Conservation (phyloP, 2,113 vertebrate genomes). For the Percina caprodes region DNA sequence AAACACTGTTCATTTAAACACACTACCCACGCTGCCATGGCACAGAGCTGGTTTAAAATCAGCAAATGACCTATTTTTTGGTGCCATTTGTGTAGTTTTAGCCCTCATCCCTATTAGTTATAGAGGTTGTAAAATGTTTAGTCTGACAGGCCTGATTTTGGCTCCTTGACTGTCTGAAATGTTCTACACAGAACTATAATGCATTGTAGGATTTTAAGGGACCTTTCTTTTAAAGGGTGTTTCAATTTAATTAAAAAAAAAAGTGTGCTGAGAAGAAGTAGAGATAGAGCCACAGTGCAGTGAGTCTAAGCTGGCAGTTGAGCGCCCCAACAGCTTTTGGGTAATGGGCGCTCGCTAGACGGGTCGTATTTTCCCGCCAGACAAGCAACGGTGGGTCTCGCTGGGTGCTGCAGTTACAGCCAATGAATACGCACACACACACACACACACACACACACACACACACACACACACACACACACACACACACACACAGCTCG, state of each 20-base stretch:
- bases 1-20: too few species aligned
- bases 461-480: slow-evolving; percentile 5
- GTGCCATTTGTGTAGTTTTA: not conserved
- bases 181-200: not conserved
- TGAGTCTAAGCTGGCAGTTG: slow-evolving; percentile 53
- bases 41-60: too few species aligned
- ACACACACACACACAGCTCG: not conserved
- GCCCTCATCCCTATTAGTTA: not conserved
- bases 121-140: not conserved
- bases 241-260: slow-evolving; percentile 22
- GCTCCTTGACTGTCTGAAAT: not conserved
- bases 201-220: slow-evolving; percentile 9
- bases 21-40: too few species aligned
- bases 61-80: not conserved
- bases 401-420: slow-evolving; percentile 46
- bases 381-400: slow-evolving; percentile 46
- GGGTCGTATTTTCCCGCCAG: slow-evolving; percentile 61
- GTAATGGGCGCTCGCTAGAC: slow-evolving; percentile 64
- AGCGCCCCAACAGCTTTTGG: slow-evolving; percentile 63
- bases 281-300: slow-evolving; percentile 1
- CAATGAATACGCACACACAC: slow-evolving; percentile 30
- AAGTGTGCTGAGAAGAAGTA: slow-evolving; percentile 18
- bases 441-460: slow-evolving; percentile 1
- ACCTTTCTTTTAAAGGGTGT: not conserved
- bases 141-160: not conserved